phyloP scores from a whole-genome alignment of 2,888 invertebrate genomes.

The Drosophila merina region DNA sequence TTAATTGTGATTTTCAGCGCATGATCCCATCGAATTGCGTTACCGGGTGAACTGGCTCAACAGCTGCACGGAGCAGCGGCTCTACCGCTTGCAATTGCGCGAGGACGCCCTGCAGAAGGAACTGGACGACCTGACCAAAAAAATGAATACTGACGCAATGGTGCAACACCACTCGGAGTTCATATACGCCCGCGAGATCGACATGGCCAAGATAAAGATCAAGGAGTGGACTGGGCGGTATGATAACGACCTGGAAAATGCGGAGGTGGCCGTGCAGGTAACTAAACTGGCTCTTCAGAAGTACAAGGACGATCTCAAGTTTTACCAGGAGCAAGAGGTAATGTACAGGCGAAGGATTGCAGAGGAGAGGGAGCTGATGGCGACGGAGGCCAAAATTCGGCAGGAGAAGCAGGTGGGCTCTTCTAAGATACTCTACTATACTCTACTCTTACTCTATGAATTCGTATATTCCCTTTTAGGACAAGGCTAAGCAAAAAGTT shows the following conservation, averaged over 20 bases:
- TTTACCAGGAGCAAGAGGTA: slow-evolving; percentile 31
- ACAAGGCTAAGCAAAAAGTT: neutral
- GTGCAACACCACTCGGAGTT: slow-evolving; percentile 7
- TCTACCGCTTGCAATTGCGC: slow-evolving; percentile 13
- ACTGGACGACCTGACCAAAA: neutral
- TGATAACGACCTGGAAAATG: slow-evolving; percentile 50
- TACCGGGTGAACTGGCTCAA: slow-evolving; percentile 56
- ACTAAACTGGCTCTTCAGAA: slow-evolving; percentile 22
- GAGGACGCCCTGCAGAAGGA: slow-evolving; percentile 27
- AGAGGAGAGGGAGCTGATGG: slow-evolving; percentile 24
- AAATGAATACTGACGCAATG: neutral
- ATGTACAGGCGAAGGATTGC: slow-evolving; percentile 38
- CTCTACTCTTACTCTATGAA: too few species aligned
- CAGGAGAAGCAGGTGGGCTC: neutral
- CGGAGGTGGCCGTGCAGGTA: slow-evolving; percentile 35
- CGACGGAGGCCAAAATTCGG: neutral
- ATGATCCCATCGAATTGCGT: slow-evolving; percentile 45
- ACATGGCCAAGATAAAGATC: slow-evolving; percentile 11
- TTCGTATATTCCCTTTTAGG: neutral
- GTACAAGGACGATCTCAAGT: slow-evolving; percentile 45
- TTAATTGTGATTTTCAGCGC: slow-evolving; percentile 18
- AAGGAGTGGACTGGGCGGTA: slow-evolving; percentile 45
- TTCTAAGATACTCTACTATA: neutral
- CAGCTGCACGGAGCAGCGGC: slow-evolving; percentile 46
- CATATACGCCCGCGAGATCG: slow-evolving; percentile 11